phyloP scores from a whole-genome alignment of 2,888 invertebrate species.

The Lasioglossum leucozonium region DNA sequence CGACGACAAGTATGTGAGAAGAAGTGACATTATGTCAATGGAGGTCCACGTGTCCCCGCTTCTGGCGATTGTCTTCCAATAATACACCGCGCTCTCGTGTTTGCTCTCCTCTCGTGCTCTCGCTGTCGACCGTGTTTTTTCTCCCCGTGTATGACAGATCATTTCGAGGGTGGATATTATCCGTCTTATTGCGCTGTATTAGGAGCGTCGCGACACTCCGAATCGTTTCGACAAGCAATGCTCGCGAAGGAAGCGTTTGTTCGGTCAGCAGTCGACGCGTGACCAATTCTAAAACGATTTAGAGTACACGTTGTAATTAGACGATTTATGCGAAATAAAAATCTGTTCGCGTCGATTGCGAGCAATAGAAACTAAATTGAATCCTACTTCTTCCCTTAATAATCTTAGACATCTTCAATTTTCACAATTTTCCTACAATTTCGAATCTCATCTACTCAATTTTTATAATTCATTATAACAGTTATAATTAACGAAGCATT shows the following conservation, averaged over 20 bases:
- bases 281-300: too few species aligned
- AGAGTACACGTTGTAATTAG: too few species aligned
- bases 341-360: too few species aligned
- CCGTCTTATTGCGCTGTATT: neutral
- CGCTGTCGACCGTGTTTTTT: conserved; percentile 9
- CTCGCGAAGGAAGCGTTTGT: neutral
- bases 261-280: neutral
- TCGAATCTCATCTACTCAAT: too few species aligned
- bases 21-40: conserved; percentile 16
- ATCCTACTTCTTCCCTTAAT: too few species aligned
- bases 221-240: neutral
- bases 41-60: conserved; percentile 6
- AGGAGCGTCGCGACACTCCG: neutral
- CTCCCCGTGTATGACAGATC: conserved; percentile 14
- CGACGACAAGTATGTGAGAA: conserved; percentile 19
- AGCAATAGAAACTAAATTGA: too few species aligned
- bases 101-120: conserved; percentile 43
- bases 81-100: conserved; percentile 36
- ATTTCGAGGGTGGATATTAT: neutral
- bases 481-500: too few species aligned
- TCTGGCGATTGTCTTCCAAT: conserved; percentile 31
- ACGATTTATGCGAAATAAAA: too few species aligned
- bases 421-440: too few species aligned
- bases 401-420: too few species aligned
- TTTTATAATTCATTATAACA: too few species aligned